Evolutionary conservation across 1,140 invertebrate species (phyloP).

Genomic region (Branchinecta lindahli): DNA sequence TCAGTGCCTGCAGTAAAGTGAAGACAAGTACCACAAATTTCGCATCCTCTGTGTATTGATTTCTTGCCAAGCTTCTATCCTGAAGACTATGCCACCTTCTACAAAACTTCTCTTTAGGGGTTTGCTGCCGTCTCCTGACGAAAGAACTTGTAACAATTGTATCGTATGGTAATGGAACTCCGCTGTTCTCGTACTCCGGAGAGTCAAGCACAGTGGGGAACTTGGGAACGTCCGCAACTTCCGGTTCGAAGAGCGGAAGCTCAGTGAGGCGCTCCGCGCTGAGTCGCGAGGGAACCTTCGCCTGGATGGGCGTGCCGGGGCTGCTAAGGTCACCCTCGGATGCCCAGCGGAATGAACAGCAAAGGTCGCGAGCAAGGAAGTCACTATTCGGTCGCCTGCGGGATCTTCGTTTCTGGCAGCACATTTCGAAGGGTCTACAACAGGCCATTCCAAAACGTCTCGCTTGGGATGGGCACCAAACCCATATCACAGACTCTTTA

Average conservation of each 20-base stretch:
- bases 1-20: constrained; percentile 40
- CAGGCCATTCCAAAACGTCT: not conserved
- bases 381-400: not conserved
- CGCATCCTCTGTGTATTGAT: constrained; percentile 36
- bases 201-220: not conserved
- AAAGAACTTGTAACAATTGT: not conserved
- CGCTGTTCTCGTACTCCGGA: not conserved
- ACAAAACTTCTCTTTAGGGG: constrained; percentile 3
- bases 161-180: not conserved
- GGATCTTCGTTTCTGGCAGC: not conserved
- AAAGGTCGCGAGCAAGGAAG: not conserved
- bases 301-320: not conserved
- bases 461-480: too few relatives aligned
- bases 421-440: not conserved
- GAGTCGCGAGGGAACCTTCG: not conserved
- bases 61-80: not conserved
- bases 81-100: not conserved
- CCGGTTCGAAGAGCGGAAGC: not conserved
- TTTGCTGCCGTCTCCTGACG: not conserved
- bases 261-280: not conserved
- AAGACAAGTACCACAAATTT: constrained; percentile 45
- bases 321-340: not conserved
- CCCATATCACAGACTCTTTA: too few relatives aligned
- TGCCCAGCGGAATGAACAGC: not conserved
- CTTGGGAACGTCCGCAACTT: not conserved